Conservation (phyloP, 2,797 vertebrate species). For the Hippocampus kuda region DNA sequence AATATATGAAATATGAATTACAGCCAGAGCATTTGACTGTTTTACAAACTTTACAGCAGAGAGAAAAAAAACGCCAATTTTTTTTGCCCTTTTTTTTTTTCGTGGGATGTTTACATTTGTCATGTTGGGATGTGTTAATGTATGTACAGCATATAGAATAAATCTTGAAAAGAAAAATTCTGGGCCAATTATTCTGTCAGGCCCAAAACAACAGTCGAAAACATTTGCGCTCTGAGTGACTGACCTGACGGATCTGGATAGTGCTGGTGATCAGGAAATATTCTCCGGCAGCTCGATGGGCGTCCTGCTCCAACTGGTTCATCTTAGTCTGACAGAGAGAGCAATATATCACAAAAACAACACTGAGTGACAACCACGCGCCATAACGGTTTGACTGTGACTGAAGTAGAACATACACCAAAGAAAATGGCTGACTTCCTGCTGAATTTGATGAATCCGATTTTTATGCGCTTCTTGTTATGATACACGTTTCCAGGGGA, state of each 20-base stretch:
- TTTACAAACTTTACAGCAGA: no score
- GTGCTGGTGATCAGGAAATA: conserved; percentile 81
- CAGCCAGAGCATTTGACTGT: no score
- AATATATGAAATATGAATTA: no score
- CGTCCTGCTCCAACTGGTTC: conserved; percentile 80
- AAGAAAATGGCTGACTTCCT: not conserved
- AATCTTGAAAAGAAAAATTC: no score
- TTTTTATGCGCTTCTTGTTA: no score
- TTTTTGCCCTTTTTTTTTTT: no score
- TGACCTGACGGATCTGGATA: conserved; percentile 76
- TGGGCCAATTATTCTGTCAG: no score
- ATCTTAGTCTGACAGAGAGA: conserved; percentile 64
- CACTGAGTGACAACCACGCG: not conserved
- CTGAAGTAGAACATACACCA: not conserved
- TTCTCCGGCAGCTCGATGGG: conserved; percentile 79
- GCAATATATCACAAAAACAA: not conserved
- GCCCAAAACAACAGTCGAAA: not conserved
- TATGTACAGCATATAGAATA: no score
- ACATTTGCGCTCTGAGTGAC: not conserved
- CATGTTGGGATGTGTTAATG: no score
- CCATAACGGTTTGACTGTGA: not conserved
- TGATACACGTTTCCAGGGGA: no score
- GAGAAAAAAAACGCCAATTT: no score
- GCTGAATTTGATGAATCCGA: not conserved
- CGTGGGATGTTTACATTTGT: no score